These are phyloP conservation scores for Xenopus borealis DNA, from an alignment of 2,113 vertebrate genomes.

Conservation along the genomic window DNA sequence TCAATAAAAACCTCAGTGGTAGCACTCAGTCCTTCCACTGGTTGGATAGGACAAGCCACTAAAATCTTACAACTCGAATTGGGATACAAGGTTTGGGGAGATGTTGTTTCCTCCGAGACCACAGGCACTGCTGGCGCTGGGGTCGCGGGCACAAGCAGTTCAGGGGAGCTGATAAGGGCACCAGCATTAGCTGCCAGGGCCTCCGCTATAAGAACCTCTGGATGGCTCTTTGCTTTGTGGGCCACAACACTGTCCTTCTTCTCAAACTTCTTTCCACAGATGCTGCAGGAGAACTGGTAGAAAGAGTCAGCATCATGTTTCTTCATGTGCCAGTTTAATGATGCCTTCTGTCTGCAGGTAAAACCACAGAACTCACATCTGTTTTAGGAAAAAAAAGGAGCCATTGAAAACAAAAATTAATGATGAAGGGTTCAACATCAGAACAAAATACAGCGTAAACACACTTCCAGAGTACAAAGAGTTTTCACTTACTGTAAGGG, in stretches of 20 bases:
- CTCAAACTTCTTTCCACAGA: conserved; percentile 97
- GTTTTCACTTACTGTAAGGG: conserved; percentile 85
- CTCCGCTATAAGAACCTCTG: conserved; percentile 93
- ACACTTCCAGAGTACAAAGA: too few relatives aligned
- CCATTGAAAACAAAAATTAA: not conserved
- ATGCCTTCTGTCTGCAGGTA: conserved; percentile 96
- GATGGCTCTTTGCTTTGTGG: conserved; percentile 97
- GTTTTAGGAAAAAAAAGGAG: not conserved
- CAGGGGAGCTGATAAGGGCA: conserved; percentile 75
- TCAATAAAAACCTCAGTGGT: conserved; percentile 76
- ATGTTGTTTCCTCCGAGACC: conserved; percentile 47
- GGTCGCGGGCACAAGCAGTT: conserved; percentile 65
- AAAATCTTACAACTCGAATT: conserved; percentile 71
- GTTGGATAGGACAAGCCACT: conserved; percentile 59
- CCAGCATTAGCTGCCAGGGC: conserved; percentile 93
- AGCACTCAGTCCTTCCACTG: conserved; percentile 69
- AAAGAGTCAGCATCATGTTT: conserved; percentile 95
- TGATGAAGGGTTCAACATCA: not conserved
- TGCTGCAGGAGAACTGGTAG: conserved; percentile 97
- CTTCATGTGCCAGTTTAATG: conserved; percentile 99
- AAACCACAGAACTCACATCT: conserved; percentile 98
- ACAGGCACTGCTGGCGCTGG: conserved; percentile 54
- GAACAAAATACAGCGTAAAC: too few relatives aligned
- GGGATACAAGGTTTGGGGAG: conserved; percentile 40
- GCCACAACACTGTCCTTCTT: conserved; percentile 98